Evolutionary conservation across 2,888 invertebrate genomes (phyloP), one percentile per base, ranked within the genome.

Genomic region (Cephus runcator): DNA sequence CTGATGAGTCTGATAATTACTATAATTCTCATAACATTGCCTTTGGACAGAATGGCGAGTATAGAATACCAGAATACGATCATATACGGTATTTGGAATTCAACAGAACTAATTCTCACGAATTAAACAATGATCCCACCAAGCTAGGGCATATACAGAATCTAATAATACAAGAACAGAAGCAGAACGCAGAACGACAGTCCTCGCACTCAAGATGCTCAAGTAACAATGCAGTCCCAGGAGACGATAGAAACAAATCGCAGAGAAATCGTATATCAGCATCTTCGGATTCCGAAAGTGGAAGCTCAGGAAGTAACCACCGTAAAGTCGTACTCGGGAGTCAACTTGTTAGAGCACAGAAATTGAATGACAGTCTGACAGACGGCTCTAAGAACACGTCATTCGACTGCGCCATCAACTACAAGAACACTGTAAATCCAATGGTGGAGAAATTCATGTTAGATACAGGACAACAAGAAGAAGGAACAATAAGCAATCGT

Each of bases 11-110:
- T 3, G 75, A 78, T 11, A 76, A 76, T 40, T 76, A 71, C 12
- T 78, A 78, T 75, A 68, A 78, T 69, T 78, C 78, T 15, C 78
- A 76, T 73, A 78, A 78, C 40, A 78, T 78, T n/a, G 78, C 78
- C 15, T 78, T 78, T 33, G 78, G 78, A 6, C 56, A 78, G n/a
- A 76, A 76, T 12, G 79, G 79, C 34, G 79, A 76, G 31, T 79
- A 79, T 33, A 40, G 76, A 69, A 76, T 76, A 35, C 76, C 76
- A 11, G 76, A 76, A 30, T 79, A 76, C 71, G 79, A 76, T 36
- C 76, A 76, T 36, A 76, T 76, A 34, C 30, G 79, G 69, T 76
- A 73, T 30, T 56, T 76, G 23, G 73, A 79, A 77, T 76, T 76
- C 40, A 76, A 69, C 56, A 73, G n/a, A 34, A 34, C 74, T 30